A percentile compares a stretch with the other conserved stretches of the same genome.
These are phyloP conservation scores for Tenebrio molitor DNA, from an alignment of 1,140 invertebrate genomes.

Conservation along the genomic window DNA sequence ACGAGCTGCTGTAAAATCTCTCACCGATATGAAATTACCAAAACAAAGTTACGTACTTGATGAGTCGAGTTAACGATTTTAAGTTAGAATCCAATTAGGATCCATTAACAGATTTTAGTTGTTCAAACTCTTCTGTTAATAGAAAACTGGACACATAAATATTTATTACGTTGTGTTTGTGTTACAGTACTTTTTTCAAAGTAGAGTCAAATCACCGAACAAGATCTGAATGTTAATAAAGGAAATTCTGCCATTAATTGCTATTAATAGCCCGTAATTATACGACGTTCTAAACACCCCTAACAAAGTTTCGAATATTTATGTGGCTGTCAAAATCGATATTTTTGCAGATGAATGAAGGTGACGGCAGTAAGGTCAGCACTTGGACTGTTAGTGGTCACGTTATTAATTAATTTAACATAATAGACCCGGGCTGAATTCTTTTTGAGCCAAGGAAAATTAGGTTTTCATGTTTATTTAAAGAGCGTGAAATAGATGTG, in stretches of 20 bases:
- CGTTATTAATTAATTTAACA: conserved; percentile 7
- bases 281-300: too few species aligned
- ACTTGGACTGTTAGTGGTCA: background rate
- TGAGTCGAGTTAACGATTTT: too few species aligned
- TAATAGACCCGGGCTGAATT: conserved; percentile 2
- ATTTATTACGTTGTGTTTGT: too few species aligned
- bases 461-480: conserved; percentile 36
- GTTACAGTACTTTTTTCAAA: too few species aligned
- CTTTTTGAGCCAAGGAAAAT: conserved; percentile 10
- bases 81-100: background rate
- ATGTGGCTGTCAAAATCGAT: background rate
- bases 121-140: too few species aligned
- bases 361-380: background rate
- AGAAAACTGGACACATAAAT: background rate
- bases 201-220: too few species aligned
- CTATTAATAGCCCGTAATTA: too few species aligned
- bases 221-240: background rate
- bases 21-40: background rate
- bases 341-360: background rate
- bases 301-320: background rate
- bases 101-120: background rate
- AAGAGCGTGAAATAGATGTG: conserved; percentile 30
- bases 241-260: too few species aligned
- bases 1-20: conserved; percentile 3
- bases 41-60: background rate